Percentiles rank a stretch among this genome's conserved stretches.
Conservation (phyloP, 2,888 invertebrate species). For the Drosophila kanekoi region DNA sequence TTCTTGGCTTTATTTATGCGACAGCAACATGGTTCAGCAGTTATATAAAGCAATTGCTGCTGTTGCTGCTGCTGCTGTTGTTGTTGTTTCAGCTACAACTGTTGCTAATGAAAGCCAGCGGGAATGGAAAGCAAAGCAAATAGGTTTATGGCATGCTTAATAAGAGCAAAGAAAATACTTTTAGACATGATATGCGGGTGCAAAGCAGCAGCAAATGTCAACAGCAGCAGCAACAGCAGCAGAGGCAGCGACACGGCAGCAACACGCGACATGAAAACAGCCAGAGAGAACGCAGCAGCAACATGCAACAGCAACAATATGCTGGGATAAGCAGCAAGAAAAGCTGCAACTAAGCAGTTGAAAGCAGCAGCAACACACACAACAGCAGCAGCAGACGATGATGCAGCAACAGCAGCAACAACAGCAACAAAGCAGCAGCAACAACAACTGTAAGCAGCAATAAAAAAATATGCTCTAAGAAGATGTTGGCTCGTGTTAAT, state of each 20-base stretch:
- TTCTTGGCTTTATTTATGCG: slow-evolving; percentile 24
- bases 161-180: slow-evolving; percentile 33
- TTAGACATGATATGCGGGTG: slow-evolving; percentile 48
- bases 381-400: background rate
- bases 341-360: slow-evolving; percentile 3
- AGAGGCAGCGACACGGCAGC: slow-evolving; percentile 8
- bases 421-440: slow-evolving; percentile 5
- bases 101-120: slow-evolving; percentile 39
- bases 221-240: slow-evolving; percentile 45
- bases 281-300: slow-evolving; percentile 20
- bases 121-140: slow-evolving; percentile 36
- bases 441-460: background rate
- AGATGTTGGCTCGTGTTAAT: slow-evolving; percentile 37
- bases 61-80: slow-evolving; percentile 19
- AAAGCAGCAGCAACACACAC: slow-evolving; percentile 20
- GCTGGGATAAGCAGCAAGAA: background rate
- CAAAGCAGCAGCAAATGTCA: slow-evolving; percentile 62
- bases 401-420: background rate
- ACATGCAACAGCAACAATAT: slow-evolving; percentile 22
- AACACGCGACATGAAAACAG: slow-evolving; percentile 26
- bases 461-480: slow-evolving; percentile 25
- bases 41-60: slow-evolving; percentile 22
- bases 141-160: slow-evolving; percentile 52
- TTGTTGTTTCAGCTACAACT: slow-evolving; percentile 40
- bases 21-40: slow-evolving; percentile 21